Conservation (phyloP, 2,888 invertebrate species). For the Phortica magna region DNA sequence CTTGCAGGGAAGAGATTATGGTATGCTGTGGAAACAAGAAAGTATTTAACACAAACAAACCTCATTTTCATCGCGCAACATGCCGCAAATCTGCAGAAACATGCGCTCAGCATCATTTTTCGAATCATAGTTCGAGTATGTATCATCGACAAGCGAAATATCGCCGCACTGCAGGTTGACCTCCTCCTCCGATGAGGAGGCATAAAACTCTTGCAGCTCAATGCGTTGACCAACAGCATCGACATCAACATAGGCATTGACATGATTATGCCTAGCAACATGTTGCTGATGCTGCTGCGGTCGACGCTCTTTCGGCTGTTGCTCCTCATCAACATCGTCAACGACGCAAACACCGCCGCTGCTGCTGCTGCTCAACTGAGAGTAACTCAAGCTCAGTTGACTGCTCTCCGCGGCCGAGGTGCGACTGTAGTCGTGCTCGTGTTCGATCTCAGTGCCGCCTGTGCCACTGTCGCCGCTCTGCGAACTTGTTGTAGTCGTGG, state of each 20-base stretch:
- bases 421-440: slow-evolving; percentile 67
- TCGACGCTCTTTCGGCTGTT: slow-evolving; percentile 47
- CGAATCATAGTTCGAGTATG: slow-evolving; percentile 76
- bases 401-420: slow-evolving; percentile 66
- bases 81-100: slow-evolving; percentile 78
- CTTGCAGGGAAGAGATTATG: too few relatives aligned
- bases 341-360: slow-evolving; percentile 50
- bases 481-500: slow-evolving; percentile 61
- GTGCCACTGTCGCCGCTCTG: slow-evolving; percentile 74
- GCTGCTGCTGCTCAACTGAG: slow-evolving; percentile 70
- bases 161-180: slow-evolving; percentile 68
- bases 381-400: slow-evolving; percentile 72
- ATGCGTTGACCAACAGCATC: slow-evolving; percentile 47
- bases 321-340: slow-evolving; percentile 40
- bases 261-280: slow-evolving; percentile 43
- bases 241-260: slow-evolving; percentile 35
- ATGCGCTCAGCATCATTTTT: slow-evolving; percentile 78
- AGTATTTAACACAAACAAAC: slow-evolving; percentile 63
- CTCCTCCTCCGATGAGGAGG: slow-evolving; percentile 69
- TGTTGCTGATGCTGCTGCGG: slow-evolving; percentile 45
- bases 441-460: slow-evolving; percentile 74
- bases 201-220: slow-evolving; percentile 54
- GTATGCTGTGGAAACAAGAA: too few relatives aligned
- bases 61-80: slow-evolving; percentile 78
- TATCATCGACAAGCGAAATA: slow-evolving; percentile 77